Base-by-base conservation (phyloP, 2,888 invertebrate species). In the Agonum fuliginosum region DNA sequence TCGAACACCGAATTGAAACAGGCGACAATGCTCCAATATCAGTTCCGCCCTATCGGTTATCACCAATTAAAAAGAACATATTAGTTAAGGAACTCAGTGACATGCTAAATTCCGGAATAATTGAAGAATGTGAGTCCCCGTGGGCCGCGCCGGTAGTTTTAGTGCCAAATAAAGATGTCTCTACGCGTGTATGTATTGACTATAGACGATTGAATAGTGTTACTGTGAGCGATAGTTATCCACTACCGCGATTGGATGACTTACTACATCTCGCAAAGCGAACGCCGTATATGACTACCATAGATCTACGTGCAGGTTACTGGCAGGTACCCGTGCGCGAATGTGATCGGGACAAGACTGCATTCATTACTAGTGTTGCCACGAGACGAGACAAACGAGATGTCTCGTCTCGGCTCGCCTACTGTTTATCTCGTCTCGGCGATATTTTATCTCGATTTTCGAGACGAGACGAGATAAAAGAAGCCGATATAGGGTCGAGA, bases 271-370 rank as follows among this genome's bases (percentile, higher is more conserved):
- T 5, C 5, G 46, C 70, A 10, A 37, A 37, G 6, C 10, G 6
- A 65, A 19, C 79, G 0, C 10, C 20, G 3, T 46, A 14, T 6
- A 73, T 73, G 37, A 12, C 73, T 3, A 73, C 54, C 2, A 73
- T 34, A 6, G 73, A 70, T 24, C 8, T 70, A 2, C 10, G 43
- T 8, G 10, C 46, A 1, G 43, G 70, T 6, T 70, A 70, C 3
- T 48, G 27, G 22, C 46, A 70, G 46, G n/a, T 70, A 1, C 43
- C 46, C 1, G 43, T 70, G 12, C 4, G 46, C 3, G 8, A 22
- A 8, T 22, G 3, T 10, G 72, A 72, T 19, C 48, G 30, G 5
- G 41, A 69, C 22, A 43, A 69, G n/a, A 69, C 69, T 5, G 43
- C 69, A 2, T 69, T 69, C n/a, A 5, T 41, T 2, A 69, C 69